Evolutionary conservation across 2,888 invertebrate genomes (phyloP).

Genomic region (Catonia carolina): DNA sequence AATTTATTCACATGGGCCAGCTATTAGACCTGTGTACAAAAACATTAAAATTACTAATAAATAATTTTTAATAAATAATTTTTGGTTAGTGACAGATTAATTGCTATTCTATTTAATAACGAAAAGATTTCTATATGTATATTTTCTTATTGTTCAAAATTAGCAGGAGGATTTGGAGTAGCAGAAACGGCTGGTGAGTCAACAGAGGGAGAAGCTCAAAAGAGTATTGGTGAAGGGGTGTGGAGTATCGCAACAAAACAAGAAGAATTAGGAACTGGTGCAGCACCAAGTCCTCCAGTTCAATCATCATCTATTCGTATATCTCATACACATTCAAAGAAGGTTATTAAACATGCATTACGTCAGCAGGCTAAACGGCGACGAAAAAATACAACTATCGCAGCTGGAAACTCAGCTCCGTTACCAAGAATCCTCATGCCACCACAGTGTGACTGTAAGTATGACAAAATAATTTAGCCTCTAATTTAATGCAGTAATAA

Average conservation of each 20-base stretch:
- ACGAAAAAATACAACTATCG: conserved; percentile 69
- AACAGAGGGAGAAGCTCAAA: background rate
- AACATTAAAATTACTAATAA: too few species aligned
- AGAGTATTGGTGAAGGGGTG: conserved; percentile 21
- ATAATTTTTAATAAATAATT: too few species aligned
- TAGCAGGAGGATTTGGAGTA: conserved; percentile 4
- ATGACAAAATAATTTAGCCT: too few species aligned
- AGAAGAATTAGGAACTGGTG: background rate
- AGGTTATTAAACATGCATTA: conserved; percentile 68
- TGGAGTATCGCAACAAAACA: conserved; percentile 30
- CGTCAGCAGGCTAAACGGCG: conserved; percentile 68
- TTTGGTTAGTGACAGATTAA: too few species aligned
- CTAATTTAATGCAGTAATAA: too few species aligned
- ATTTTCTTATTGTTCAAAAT: too few species aligned
- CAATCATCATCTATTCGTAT: conserved; percentile 19
- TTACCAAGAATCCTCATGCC: conserved; percentile 54
- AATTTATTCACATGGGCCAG: too few species aligned
- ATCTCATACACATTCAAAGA: conserved; percentile 49
- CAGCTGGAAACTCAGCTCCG: conserved; percentile 51
- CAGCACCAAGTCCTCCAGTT: conserved; percentile 1
- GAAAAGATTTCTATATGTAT: too few species aligned
- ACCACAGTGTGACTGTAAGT: conserved; percentile 31
- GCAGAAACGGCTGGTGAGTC: background rate
- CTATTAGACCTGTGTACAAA: too few species aligned
- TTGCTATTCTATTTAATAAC: too few species aligned